Conservation (phyloP, 35 echinoderm and acorn worm genomes). For the Holothuria glaberrima region DNA sequence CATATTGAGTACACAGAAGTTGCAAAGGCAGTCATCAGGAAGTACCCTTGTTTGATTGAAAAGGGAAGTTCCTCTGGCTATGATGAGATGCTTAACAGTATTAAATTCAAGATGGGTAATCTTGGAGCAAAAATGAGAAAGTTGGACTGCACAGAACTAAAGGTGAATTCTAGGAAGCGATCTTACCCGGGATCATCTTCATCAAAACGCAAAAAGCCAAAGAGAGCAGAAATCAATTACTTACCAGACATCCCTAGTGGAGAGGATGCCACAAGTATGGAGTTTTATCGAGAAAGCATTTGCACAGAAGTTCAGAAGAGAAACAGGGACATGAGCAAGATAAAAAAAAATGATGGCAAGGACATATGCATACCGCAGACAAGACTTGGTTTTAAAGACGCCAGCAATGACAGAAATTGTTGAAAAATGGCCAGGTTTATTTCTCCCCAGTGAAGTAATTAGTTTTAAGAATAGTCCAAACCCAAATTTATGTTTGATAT, state of each 20-base stretch:
- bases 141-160: constrained; percentile 28
- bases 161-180: neutral
- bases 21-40: neutral
- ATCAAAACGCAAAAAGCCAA: neutral
- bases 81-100: neutral
- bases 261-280: constrained; percentile 11
- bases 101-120: constrained; percentile 45
- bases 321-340: constrained; percentile 10
- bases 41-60: constrained; percentile 14
- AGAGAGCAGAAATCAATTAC: constrained; percentile 36
- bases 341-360: neutral
- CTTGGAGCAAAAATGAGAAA: constrained; percentile 29
- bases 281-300: neutral
- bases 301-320: constrained; percentile 2
- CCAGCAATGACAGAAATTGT: constrained; percentile 16
- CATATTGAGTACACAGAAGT: constrained; percentile 20
- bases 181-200: neutral
- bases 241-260: constrained; percentile 29
- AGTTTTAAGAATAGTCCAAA: too few relatives aligned
- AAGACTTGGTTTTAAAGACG: neutral
- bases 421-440: constrained; percentile 40
- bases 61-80: constrained; percentile 9
- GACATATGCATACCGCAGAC: constrained; percentile 13
- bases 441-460: constrained; percentile 25
- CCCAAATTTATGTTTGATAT: too few relatives aligned